Percentiles rank a stretch among this genome's conserved stretches.
phyloP scores from a whole-genome alignment of 2,888 invertebrate species.

The Tenthredo amoena region DNA sequence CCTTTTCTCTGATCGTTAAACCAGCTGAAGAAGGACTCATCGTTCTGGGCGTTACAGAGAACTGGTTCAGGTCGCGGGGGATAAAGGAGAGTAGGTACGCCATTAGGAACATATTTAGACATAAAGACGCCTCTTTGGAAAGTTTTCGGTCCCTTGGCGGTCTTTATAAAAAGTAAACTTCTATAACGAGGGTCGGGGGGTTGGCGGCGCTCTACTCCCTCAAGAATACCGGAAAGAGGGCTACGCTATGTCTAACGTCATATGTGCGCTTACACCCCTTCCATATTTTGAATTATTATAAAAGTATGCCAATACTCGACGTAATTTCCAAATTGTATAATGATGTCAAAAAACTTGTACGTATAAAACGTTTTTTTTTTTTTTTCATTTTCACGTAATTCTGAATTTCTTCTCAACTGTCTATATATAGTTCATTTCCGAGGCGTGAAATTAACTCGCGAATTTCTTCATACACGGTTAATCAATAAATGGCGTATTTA shows the following conservation, averaged over 20 bases:
- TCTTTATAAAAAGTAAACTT: constrained; percentile 53
- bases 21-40: constrained; percentile 18
- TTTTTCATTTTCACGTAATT: not conserved
- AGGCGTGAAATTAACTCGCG: not conserved
- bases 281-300: not conserved
- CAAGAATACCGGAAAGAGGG: constrained; percentile 9
- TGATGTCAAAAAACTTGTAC: not conserved
- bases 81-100: constrained; percentile 35
- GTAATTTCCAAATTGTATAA: not conserved
- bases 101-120: constrained; percentile 54
- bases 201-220: constrained; percentile 19
- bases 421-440: no score
- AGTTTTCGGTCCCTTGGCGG: constrained; percentile 51
- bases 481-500: constrained; percentile 13
- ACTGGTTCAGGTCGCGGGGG: constrained; percentile 33
- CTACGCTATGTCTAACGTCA: not conserved
- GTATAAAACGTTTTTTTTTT: not conserved
- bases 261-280: not conserved
- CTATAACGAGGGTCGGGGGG: constrained; percentile 48
- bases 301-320: not conserved
- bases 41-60: constrained; percentile 20
- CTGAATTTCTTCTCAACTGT: not conserved
- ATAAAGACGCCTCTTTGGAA: constrained; percentile 52
- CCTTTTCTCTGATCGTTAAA: constrained; percentile 21
- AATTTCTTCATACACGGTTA: not conserved